phyloP scores from a whole-genome alignment of 2,797 vertebrate species.

The Bovichtus diacanthus region DNA sequence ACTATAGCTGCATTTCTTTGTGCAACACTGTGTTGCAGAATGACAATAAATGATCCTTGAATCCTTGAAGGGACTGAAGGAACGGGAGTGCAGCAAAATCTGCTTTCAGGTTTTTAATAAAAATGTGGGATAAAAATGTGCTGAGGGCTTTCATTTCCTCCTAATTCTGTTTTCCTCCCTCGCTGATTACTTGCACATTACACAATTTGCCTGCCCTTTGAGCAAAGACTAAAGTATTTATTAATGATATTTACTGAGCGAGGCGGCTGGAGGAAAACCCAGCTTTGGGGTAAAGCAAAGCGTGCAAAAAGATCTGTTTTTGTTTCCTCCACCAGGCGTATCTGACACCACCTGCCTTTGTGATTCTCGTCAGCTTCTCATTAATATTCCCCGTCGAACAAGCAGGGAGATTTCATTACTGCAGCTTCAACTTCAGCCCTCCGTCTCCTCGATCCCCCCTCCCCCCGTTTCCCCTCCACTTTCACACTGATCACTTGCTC shows the following conservation, averaged over 20 bases:
- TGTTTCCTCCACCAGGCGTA: constrained; percentile 26
- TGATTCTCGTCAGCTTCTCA: constrained; percentile 65
- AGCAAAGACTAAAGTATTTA: constrained; percentile 64
- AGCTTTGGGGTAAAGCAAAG: constrained; percentile 20
- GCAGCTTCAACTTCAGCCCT: constrained; percentile 67
- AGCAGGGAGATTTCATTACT: constrained; percentile 66
- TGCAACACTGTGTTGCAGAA: too few species aligned
- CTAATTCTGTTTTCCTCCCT: constrained; percentile 55
- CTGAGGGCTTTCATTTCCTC: constrained; percentile 53
- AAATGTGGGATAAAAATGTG: constrained; percentile 42
- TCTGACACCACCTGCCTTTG: constrained; percentile 68
- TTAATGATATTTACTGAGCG: constrained; percentile 71
- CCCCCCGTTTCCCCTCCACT: not conserved
- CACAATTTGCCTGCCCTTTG: constrained; percentile 55
- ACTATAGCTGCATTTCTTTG: too few species aligned
- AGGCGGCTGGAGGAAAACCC: constrained; percentile 25
- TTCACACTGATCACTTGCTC: constrained; percentile 57
- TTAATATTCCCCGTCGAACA: constrained; percentile 70
- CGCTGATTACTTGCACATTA: constrained; percentile 59
- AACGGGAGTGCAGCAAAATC: constrained; percentile 35
- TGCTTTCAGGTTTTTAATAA: constrained; percentile 68
- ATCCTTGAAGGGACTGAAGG: constrained; percentile 4
- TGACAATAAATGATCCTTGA: too few species aligned
- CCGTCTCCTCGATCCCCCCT: constrained; percentile 62
- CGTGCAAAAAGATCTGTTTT: constrained; percentile 45